Evolutionary conservation across 2,888 invertebrate genomes (phyloP), one percentile per base, ranked within the genome.

Genomic region (Aphodius sticticus): DNA sequence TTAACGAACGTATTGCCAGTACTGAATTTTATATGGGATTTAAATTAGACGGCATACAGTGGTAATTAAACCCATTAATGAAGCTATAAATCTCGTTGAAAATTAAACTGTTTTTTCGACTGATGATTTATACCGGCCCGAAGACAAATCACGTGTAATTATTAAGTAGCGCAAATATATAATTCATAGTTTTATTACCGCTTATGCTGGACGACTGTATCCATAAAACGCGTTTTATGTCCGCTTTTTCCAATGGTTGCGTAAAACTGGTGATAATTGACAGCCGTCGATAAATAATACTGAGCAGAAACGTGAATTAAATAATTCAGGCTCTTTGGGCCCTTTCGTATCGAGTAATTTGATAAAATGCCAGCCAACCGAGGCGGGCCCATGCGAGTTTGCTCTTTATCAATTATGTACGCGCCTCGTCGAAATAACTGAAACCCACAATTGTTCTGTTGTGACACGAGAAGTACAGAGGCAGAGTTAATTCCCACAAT

Each of bases 111-210:
- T 53, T 53, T 53, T 53, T 53, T 53, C 53, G 53, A 53, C 12
- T 12, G 53, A 5, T 53, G 53, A 53, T 53, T 53, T 53, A 53
- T 53, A 53, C 53, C 12, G 12, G 53, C 7, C 9, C 53, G 53
- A 53, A 53, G 53, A 53, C 53, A 53, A 53, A 53, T 53, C 53
- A 53, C 53, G 53, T 7, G 53, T 12, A 53, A 53, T 53, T 53
- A 53, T 53, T 53, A 53, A 53, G 53, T 53, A 53, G 53, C 53
- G 53, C 53, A 53, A 53, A 53, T 53, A 53, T 53, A 53, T 53
- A 53, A 53, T 53, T 53, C 53, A 53, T 53, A 53, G 12, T 12
- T 53, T 53, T 53, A 53, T 53, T 53, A 12, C 53, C 53, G 53
- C 53, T 53, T 12, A 53, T 9, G 53, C 12, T 7, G 53, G 53